Base-by-base conservation (phyloP, 2,113 vertebrate genomes). In the Carlito syrichta region DNA sequence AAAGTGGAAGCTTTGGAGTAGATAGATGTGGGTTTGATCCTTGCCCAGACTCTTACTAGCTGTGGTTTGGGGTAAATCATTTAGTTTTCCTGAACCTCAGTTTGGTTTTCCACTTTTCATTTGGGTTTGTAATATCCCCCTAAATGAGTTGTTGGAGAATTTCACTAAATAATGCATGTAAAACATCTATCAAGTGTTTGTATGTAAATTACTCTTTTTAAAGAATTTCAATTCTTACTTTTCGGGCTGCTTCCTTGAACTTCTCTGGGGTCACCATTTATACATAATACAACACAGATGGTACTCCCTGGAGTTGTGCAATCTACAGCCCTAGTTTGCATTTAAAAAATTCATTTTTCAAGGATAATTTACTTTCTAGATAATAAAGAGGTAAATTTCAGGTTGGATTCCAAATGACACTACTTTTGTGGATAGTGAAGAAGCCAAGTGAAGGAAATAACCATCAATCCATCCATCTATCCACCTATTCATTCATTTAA, bases 321-420 rank as follows among this genome's bases (percentile, higher is more conserved):
- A 60, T 90, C 27, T 94, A 43, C 35, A 20, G 9, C 22, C n/a
- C 2, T 87, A 87, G 19, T 88, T 93, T 91, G 50, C 58, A 85
- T 85, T 73, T 52, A 45, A 43, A 76, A 63, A 63, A 60, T 48
- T 0, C 48, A 25, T 86, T 94, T 60, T 17, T 81, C 74, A 89
- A 86, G 2, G 27, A 8, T 32, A 1, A 30, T 85, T 94, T 86
- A 81, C 66, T 89, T 92, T 88, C n/a, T 92, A 32, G 6, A 40
- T 76, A 89, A 86, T 76, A 50, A 86, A 87, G 23, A 82, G 5
- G 38, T 79, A 68, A 74, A 79, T 85, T 93, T 93, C 38, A 95
- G 27, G 32, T 77, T 91, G 14, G 5, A 56, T 88, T 86, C 8
- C n/a, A 91, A 83, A 56, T 76, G 38, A 7, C 43, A 74, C 38